Conservation (phyloP, 2,888 invertebrate genomes). For the Drosophila tripunctata region DNA sequence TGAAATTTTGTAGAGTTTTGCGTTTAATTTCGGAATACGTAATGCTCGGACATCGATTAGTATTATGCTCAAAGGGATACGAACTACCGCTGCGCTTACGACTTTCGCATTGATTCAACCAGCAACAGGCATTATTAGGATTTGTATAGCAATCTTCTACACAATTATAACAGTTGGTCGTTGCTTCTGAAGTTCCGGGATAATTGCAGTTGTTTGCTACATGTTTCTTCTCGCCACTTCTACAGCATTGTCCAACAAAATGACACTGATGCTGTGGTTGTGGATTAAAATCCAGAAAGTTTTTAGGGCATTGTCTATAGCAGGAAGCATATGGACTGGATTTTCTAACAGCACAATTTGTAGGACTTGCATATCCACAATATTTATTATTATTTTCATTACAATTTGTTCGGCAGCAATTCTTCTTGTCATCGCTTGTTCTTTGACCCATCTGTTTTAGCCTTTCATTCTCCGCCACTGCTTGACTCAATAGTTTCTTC, state of each 20-base stretch:
- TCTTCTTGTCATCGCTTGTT: too few species aligned
- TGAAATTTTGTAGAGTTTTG: neutral
- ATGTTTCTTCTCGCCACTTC: neutral
- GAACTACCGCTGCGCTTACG: slow-evolving; percentile 24
- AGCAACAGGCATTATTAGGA: neutral
- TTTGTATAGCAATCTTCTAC: neutral
- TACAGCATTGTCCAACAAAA: too few species aligned
- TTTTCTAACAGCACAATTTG: neutral
- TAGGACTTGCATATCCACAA: neutral
- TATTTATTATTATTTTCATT: neutral
- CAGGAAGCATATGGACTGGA: neutral
- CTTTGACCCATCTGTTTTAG: too few species aligned
- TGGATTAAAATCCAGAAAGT: too few species aligned
- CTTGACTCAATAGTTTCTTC: slow-evolving; percentile 3
- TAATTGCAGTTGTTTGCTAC: neutral
- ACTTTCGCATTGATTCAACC: neutral
- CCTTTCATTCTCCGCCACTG: neutral
- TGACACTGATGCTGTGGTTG: too few species aligned
- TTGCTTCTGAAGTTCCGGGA: neutral
- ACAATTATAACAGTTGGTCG: neutral
- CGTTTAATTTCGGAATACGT: neutral
- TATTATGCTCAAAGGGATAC: neutral
- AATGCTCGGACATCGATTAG: neutral
- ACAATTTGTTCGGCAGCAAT: too few species aligned
- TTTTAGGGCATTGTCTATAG: neutral